Evolutionary conservation across 2,888 invertebrate species (phyloP).

Genomic region (Lasioglossum leucozonium): DNA sequence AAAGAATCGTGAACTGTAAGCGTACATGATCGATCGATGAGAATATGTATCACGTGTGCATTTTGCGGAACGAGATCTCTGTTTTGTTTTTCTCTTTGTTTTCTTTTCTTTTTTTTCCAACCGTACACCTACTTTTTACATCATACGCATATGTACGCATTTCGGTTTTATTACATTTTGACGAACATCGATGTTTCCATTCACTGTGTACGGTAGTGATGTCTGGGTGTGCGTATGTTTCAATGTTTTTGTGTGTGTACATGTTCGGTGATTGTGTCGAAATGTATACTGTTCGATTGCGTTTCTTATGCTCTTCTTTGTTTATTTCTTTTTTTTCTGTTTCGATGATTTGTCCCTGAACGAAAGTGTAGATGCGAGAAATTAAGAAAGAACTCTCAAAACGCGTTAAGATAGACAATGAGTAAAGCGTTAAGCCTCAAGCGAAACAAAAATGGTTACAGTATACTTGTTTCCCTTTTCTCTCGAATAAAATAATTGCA

Average conservation of each 20-base stretch:
- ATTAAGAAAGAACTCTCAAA: slow-evolving; percentile 63
- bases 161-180: slow-evolving; percentile 30
- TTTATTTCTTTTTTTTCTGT: slow-evolving; percentile 33
- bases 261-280: slow-evolving; percentile 44
- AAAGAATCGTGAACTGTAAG: slow-evolving; percentile 45
- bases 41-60: slow-evolving; percentile 52
- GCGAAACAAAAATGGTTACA: slow-evolving; percentile 78
- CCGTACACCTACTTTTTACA: slow-evolving; percentile 25
- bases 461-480: slow-evolving; percentile 58
- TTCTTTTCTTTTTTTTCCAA: slow-evolving; percentile 11
- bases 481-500: slow-evolving; percentile 62
- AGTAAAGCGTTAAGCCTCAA: slow-evolving; percentile 80
- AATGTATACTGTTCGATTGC: slow-evolving; percentile 56
- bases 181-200: slow-evolving; percentile 29
- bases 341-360: slow-evolving; percentile 12
- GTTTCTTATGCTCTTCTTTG: slow-evolving; percentile 41
- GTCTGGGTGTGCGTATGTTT: slow-evolving; percentile 10
- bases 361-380: slow-evolving; percentile 52
- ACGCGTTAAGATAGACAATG: slow-evolving; percentile 71
- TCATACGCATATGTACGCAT: slow-evolving; percentile 15
- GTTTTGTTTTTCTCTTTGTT: neutral
- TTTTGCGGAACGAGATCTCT: slow-evolving; percentile 18
- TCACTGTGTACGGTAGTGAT: slow-evolving; percentile 10
- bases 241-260: slow-evolving; percentile 36
- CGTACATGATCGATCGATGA: slow-evolving; percentile 65